Base-by-base conservation (phyloP, 2,113 vertebrate genomes). In the Esox niger region DNA sequence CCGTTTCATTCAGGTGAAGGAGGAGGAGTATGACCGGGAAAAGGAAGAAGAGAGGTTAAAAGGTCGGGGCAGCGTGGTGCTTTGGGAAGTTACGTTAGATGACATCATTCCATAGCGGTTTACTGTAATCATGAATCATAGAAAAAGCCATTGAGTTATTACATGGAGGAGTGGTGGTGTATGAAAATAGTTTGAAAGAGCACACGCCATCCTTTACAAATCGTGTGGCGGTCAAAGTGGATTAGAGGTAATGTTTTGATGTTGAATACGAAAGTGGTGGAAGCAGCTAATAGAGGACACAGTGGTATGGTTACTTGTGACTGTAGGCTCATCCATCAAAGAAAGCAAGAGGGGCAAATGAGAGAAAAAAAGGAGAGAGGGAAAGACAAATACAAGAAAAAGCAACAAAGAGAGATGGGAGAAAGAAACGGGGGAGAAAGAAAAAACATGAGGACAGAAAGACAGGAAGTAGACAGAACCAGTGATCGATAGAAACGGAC, bases 401-500 rank as follows among this genome's bases (percentile, higher is more conserved):
- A n/a, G n/a, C n/a, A n/a, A n/a, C n/a, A n/a, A n/a, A n/a, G n/a
- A n/a, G n/a, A n/a, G n/a, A n/a, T n/a, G n/a, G n/a, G n/a, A n/a
- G n/a, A n/a, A n/a, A n/a, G n/a, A n/a, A n/a, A n/a, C n/a, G n/a
- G n/a, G n/a, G n/a, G n/a, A n/a, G n/a, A n/a, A n/a, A n/a, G n/a
- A n/a, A n/a, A n/a, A n/a, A n/a, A n/a, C n/a, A n/a, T n/a, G n/a
- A n/a, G n/a, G n/a, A n/a, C n/a, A n/a, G n/a, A n/a, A n/a, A n/a
- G n/a, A n/a, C n/a, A n/a, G n/a, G n/a, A n/a, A n/a, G n/a, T n/a
- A n/a, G n/a, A n/a, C n/a, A n/a, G n/a, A n/a, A n/a, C n/a, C n/a
- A 17, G 23, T 15, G 23, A 17, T 79, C 63, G 78, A 93, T 91
- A 91, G 91, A 91, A 91, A 91, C 91, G 91, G 92, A 91, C 88